Evolutionary conservation across 2,797 vertebrate genomes (phyloP).

Genomic region (Halcyon leucocephala): DNA sequence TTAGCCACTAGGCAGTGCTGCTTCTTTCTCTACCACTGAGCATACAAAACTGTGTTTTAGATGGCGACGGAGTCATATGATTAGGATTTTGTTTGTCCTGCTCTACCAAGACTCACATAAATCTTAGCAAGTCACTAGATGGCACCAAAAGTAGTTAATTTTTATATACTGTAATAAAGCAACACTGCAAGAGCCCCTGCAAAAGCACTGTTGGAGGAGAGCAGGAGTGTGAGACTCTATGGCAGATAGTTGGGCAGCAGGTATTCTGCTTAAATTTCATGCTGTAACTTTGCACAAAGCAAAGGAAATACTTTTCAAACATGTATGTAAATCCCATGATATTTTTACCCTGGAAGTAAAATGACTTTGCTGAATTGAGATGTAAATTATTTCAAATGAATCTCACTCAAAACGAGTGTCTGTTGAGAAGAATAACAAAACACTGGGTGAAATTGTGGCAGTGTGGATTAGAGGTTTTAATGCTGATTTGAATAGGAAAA

Average conservation of each 20-base stretch:
- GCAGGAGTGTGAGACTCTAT: not conserved
- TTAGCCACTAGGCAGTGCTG: not conserved
- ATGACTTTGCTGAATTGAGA: not conserved
- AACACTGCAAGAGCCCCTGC: not conserved
- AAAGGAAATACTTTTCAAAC: not conserved
- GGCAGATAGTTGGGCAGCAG: not conserved
- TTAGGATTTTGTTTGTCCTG: not conserved
- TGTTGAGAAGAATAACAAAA: not conserved
- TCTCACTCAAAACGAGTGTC: not conserved
- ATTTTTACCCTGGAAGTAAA: not conserved
- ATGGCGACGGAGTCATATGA: not conserved
- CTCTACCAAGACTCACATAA: not conserved
- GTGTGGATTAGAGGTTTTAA: not conserved
- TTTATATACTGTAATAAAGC: conserved; percentile 17
- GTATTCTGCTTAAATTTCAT: not conserved
- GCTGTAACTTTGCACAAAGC: not conserved
- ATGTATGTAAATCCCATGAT: not conserved
- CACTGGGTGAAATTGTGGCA: not conserved
- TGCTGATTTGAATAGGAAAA: not conserved
- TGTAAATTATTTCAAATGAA: not conserved
- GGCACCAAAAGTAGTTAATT: conserved; percentile 72
- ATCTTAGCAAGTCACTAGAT: conserved; percentile 60
- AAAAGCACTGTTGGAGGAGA: not conserved
- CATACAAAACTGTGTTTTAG: not conserved
- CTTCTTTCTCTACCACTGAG: not conserved